Base-by-base conservation (phyloP, 2,113 vertebrate species). In the Alligator sinensis region DNA sequence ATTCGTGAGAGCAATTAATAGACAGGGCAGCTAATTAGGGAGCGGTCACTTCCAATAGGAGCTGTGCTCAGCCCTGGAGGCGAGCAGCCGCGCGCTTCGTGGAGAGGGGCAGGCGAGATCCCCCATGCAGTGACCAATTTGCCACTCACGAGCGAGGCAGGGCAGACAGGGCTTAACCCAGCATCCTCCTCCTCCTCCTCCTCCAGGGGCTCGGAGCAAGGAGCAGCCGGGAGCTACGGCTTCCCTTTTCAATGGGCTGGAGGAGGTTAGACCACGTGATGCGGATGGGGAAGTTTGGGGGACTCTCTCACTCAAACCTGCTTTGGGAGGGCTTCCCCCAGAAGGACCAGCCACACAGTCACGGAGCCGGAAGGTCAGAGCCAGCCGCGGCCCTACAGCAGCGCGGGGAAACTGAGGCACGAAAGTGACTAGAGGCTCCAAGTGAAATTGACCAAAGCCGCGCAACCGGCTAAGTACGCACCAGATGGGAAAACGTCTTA, bases 21-120 rank as follows among this genome's bases (percentile, higher is more conserved):
- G 89, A 89, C 94, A 90, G 18, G 93, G 94, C 87, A 80, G 77
- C 83, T 98, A 97, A 97, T 98, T 97, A 97, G 91, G 80, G 91
- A 96, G 95, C 90, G 77, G 95, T 96, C 97, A 96, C 84, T 98
- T 83, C 90, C 78, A 1, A 77, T 96, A 93, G 94, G 95, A 97
- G 93, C 27, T 27, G 82, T 91, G 82, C 87, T 88, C 68, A 62
- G 87, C 70, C 79, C 22, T 47, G 92, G 89, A 63, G 89, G 90
- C 93, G 72, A 90, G 94, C 78, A 38, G 16, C 14, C 79, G 57
- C n/a, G 4, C 13, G 78, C 77, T 57, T 24, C 85, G 1, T n/a
- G 55, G 24, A 30, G 17, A 22, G 28, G 12, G 83, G 15, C 24
- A 5, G 79, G 63, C 55, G 59, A 62, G 38, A 80, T 25, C 17